Evolutionary conservation across 2,797 vertebrate genomes (phyloP), one percentile per base, ranked within the genome.

Genomic region (Kryptolebias ocellatus): DNA sequence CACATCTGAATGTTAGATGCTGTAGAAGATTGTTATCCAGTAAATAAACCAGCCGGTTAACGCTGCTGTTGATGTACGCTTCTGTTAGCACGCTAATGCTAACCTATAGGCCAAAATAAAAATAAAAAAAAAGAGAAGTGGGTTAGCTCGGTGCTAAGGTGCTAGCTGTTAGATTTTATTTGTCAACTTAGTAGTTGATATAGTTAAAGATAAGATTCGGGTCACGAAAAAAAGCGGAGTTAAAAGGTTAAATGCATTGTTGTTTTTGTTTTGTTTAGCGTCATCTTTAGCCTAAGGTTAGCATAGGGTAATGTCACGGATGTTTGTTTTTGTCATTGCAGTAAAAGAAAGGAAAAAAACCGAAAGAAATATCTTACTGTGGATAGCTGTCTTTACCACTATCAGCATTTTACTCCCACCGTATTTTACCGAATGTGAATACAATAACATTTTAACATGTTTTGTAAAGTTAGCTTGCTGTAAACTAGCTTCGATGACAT

Each of bases 81-180:
- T 4, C 10, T 20, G 50, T 15, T 60, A 63, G 59, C 47, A 71
- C 27, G 70, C 73, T 70, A 70, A 58, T 64, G 74, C 71, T 80
- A 82, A 71, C 55, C 18, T 8, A 2, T 12, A 20, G 53, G 79
- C 73, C 74, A 79, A 71, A 49, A 29, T 14, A 9, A 24, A 24
- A 24, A 24, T n/a, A 24, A 27, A 68, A 72, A 80, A 66, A 66
- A n/a, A 55, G 49, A 60, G 34, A 66, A 24, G 57, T 4, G 16
- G 37, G 55, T 49, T 64, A 42, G 67, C 66, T n/a, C 15, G 34
- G 24, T 29, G 27, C 31, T 53, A 12, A 31, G 0, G 1, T n/a
- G 9, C 50, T 42, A 11, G 50, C 46, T 28, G 11, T 12, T 16
- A 17, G 1, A 11, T 12, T 16, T 50, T 50, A 4, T 50, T 9